Percentiles rank a stretch among this genome's conserved stretches.
Evolutionary conservation across 1,140 invertebrate genomes (phyloP).

Genomic region (Colletes gigas): DNA sequence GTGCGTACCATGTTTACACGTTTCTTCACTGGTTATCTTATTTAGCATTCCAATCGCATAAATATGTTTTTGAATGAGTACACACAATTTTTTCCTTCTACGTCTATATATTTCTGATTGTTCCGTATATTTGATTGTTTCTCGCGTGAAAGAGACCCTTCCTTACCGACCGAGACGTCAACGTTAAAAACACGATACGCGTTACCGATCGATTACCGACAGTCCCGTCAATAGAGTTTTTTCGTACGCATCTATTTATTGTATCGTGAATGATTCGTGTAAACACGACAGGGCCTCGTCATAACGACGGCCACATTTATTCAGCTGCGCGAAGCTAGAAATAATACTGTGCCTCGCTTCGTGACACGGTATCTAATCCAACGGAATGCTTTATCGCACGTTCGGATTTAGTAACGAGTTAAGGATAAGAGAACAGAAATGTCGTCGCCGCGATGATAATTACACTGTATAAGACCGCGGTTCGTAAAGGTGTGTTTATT

Average conservation of each 20-base stretch:
- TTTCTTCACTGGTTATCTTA: conserved; percentile 39
- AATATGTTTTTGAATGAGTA: conserved; percentile 2
- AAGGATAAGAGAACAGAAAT: background rate
- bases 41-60: conserved; percentile 36
- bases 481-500: conserved; percentile 3
- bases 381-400: conserved; percentile 2
- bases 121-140: background rate
- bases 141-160: background rate
- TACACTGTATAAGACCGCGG: background rate
- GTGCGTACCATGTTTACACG: conserved; percentile 24
- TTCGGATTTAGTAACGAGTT: conserved; percentile 10
- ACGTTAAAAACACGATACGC: too few species aligned
- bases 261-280: background rate
- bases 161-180: background rate
- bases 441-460: background rate
- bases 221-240: background rate
- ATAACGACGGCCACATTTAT: background rate
- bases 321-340: conserved; percentile 4
- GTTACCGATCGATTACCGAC: background rate
- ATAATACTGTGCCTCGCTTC: conserved; percentile 2
- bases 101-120: background rate
- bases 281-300: background rate
- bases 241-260: background rate
- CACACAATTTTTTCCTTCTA: background rate
- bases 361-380: conserved; percentile 1